Evolutionary conservation across 1,140 invertebrate species (phyloP), one percentile per base, ranked within the genome.

Genomic region (Cyphomyrmex costatus): DNA sequence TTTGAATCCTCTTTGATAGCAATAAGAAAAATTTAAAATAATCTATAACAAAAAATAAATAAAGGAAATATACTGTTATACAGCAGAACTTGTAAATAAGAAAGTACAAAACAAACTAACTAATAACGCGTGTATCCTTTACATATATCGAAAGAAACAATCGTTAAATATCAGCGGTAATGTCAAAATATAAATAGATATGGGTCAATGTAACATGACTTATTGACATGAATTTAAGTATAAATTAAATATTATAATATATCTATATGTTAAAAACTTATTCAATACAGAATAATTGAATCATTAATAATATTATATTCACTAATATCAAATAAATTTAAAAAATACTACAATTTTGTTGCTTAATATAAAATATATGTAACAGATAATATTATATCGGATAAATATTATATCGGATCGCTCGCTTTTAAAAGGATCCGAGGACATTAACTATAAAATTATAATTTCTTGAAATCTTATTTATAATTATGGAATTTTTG

Each of bases 141-240:
- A 21, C 8, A 16, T 46, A 8, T 36, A 46, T 8, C 33, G 53
- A 42, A 74, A 60, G 16, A 24, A 58, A 58, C 7, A 42, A 10
- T 74, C 21, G 53, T 58, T 36, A 74, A 73, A 56, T 10, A 14
- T 56, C 51, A 73, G 36, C 12, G 8, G 2, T 33, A 12, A 21
- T 53, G n/a, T 58, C 30, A 74, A 58, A 58, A 74, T 30, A 68
- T 24, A 68, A 68, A 65, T 65, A 73, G 8, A 36, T 73, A 73
- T 14, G 3, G 16, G 10, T 56, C n/a, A 8, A 74, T 58, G 65
- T 68, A 58, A 30, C n/a, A 74, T 58, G 71, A 74, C n/a, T 30
- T 6, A 21, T 14, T 42, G 36, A 53, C 51, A 12, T 42, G 8
- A 21, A 53, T 19, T 33, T 14, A 56, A 21, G 27, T 4, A 33